These are phyloP conservation scores for Mesoclemmys tuberculata DNA, from an alignment of 2,113 vertebrate species.

Conservation along the genomic window DNA sequence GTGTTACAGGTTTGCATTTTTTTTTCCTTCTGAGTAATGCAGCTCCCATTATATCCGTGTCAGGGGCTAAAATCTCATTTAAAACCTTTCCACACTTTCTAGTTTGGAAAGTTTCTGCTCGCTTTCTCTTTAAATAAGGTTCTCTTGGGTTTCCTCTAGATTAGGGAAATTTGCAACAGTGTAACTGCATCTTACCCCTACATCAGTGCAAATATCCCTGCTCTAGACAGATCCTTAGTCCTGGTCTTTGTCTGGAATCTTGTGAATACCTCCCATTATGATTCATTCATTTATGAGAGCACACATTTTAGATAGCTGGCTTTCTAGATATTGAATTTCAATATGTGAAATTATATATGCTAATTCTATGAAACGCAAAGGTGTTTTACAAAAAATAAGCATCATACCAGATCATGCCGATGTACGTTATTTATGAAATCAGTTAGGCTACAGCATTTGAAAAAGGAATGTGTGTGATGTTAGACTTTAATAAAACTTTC, in stretches of 20 bases:
- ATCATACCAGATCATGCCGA: not conserved
- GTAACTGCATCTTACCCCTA: not conserved
- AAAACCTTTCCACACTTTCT: constrained; percentile 13
- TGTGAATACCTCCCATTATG: not conserved
- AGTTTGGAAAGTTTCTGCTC: constrained; percentile 7
- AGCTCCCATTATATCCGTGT: constrained; percentile 26
- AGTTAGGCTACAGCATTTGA: not conserved
- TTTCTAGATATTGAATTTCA: not conserved
- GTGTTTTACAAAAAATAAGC: not conserved
- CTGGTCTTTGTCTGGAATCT: not conserved
- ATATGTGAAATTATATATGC: not conserved
- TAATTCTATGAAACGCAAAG: not conserved
- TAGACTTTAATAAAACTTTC: not conserved
- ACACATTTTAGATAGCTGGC: not conserved
- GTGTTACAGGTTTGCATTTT: not conserved
- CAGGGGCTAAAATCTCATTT: constrained; percentile 46
- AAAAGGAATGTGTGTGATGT: not conserved
- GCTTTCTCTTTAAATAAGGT: constrained; percentile 14
- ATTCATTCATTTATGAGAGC: not conserved
- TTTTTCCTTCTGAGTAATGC: not conserved
- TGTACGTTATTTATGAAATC: not conserved
- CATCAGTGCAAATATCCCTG: not conserved
- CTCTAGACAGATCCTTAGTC: not conserved
- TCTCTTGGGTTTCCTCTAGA: not conserved
- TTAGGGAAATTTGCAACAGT: constrained; percentile 25